These are phyloP conservation scores for Nesidiocoris tenuis DNA, from an alignment of 2,888 invertebrate species.

Conservation along the genomic window DNA sequence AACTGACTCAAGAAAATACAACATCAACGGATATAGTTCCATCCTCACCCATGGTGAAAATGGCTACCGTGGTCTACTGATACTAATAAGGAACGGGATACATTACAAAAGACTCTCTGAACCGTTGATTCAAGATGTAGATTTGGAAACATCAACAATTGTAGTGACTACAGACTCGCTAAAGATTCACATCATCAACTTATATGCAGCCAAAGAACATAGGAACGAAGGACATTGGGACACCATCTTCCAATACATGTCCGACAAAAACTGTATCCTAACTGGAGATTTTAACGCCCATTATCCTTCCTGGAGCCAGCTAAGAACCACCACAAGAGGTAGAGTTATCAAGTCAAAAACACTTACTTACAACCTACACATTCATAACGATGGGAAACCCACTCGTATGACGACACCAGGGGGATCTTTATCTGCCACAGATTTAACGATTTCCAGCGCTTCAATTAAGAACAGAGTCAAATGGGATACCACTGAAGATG, in stretches of 20 bases:
- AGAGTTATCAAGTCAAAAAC: neutral
- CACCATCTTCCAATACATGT: neutral
- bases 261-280: no score
- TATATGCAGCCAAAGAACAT: conserved; percentile 2
- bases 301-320: no score
- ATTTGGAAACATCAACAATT: no score
- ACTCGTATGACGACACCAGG: neutral
- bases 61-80: no score
- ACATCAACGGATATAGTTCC: neutral
- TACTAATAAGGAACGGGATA: no score
- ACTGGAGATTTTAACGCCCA: no score
- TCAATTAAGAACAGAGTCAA: neutral
- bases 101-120: no score
- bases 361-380: neutral
- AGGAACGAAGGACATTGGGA: neutral
- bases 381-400: neutral
- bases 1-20: neutral
- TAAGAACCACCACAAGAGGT: neutral
- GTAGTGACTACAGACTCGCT: no score
- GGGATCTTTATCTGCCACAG: neutral
- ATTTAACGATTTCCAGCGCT: neutral
- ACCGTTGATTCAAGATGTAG: no score
- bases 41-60: neutral
- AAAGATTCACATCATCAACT: neutral
- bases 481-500: neutral